Conservation (phyloP, 2,113 vertebrate genomes). For the Tringa solitaria region DNA sequence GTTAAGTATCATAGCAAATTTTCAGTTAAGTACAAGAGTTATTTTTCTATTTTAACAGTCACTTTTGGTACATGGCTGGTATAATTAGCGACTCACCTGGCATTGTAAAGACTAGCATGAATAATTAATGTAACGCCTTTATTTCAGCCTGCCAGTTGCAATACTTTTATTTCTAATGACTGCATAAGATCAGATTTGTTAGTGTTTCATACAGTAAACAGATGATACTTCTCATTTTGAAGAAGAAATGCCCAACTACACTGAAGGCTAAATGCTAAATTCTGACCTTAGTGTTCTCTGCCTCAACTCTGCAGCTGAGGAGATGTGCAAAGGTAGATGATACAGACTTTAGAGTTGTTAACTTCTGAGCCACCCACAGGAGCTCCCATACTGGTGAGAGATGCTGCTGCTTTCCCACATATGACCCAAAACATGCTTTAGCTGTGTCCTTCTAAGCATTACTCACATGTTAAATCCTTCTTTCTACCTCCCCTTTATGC, state of each 20-base stretch:
- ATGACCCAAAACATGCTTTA: not conserved
- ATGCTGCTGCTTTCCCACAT: not conserved
- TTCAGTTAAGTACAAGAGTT: not conserved
- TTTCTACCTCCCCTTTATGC: not conserved
- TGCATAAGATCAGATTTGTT: not conserved
- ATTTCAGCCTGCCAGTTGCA: not conserved
- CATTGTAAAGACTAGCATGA: not conserved
- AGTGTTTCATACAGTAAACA: not conserved
- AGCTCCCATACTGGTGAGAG: not conserved
- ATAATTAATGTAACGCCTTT: not conserved
- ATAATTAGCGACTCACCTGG: not conserved
- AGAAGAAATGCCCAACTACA: not conserved
- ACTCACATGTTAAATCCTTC: not conserved
- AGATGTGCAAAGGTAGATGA: accelerated
- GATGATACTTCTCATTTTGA: not conserved
- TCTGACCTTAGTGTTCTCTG: not conserved
- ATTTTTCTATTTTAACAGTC: not conserved
- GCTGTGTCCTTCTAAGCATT: not conserved
- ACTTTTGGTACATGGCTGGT: not conserved
- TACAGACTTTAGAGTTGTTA: not conserved
- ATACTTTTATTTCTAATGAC: not conserved
- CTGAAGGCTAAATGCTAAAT: not conserved
- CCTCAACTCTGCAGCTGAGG: not conserved
- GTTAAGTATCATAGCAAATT: not conserved
- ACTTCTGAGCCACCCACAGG: not conserved